These are phyloP conservation scores for Zapornia atra DNA, from an alignment of 2,113 vertebrate genomes.

Conservation along the genomic window DNA sequence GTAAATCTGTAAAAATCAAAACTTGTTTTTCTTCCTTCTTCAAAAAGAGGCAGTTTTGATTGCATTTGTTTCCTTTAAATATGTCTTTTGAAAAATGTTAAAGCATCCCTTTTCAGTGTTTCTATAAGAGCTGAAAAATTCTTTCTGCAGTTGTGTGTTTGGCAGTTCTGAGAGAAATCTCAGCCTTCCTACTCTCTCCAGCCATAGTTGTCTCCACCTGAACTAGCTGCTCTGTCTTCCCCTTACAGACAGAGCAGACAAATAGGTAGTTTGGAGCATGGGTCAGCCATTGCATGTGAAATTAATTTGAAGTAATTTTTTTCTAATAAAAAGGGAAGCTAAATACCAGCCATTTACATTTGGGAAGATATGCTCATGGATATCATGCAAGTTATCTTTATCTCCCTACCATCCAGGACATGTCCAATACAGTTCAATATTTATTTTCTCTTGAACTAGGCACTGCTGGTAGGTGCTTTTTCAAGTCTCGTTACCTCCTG, in stretches of 20 bases:
- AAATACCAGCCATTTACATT: not conserved
- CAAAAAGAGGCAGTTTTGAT: not conserved
- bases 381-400: not conserved
- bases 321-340: not conserved
- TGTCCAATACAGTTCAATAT: not conserved
- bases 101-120: not conserved
- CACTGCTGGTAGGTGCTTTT: not conserved
- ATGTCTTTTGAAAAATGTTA: not conserved
- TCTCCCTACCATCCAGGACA: not conserved
- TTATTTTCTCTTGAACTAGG: not conserved
- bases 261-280: not conserved
- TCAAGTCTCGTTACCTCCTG: slow-evolving; percentile 3
- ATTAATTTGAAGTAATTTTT: not conserved
- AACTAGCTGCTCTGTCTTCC: not conserved
- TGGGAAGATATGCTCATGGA: not conserved
- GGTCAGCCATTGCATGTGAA: not conserved
- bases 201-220: not conserved
- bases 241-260: not conserved
- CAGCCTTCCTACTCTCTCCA: not conserved
- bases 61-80: not conserved
- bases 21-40: not conserved
- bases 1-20: not conserved
- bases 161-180: not conserved
- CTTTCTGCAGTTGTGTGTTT: not conserved
- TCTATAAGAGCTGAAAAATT: not conserved